These are phyloP conservation scores for Chironomus tentans DNA, from an alignment of 2,888 invertebrate species.

Conservation along the genomic window DNA sequence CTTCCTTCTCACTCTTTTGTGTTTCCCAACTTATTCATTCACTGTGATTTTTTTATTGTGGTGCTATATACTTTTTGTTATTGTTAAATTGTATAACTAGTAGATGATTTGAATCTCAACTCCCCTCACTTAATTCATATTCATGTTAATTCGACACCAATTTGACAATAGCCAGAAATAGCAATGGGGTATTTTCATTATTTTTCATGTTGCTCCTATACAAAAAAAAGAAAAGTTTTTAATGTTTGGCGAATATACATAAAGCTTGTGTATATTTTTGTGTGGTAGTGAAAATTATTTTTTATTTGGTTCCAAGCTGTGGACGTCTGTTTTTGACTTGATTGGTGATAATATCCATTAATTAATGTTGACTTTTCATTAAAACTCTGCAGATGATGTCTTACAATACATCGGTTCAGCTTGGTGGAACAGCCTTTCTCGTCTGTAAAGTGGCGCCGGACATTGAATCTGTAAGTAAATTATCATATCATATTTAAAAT, in stretches of 20 bases:
- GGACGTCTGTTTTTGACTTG: constrained; percentile 10
- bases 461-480: constrained; percentile 22
- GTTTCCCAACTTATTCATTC: background rate
- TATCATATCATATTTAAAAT: constrained; percentile 6
- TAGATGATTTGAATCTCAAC: background rate
- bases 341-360: constrained; percentile 16
- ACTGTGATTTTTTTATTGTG: background rate
- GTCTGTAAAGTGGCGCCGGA: constrained; percentile 41
- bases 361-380: constrained; percentile 20
- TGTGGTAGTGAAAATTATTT: background rate
- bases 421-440: constrained; percentile 43
- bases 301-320: background rate
- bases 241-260: too few species aligned
- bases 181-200: background rate
- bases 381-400: constrained; percentile 41
- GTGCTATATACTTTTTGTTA: background rate
- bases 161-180: background rate
- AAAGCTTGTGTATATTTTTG: background rate
- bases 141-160: background rate
- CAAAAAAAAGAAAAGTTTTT: background rate
- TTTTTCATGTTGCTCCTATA: background rate
- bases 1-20: background rate
- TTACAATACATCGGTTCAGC: constrained; percentile 43
- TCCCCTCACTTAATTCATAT: background rate
- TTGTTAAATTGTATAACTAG: background rate